Evolutionary conservation across 2,888 invertebrate genomes (phyloP).

Genomic region (Ophioninae sp.): DNA sequence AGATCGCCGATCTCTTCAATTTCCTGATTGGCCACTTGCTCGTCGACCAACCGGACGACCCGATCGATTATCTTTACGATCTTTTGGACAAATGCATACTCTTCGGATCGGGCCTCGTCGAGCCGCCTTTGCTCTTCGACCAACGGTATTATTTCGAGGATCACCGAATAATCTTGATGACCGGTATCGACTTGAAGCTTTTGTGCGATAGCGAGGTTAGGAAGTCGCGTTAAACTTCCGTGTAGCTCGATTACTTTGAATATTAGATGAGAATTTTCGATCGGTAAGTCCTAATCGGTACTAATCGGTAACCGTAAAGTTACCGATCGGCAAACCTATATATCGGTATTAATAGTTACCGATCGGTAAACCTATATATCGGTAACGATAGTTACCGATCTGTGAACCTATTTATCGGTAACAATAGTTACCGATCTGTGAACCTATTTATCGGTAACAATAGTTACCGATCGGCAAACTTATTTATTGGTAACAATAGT

Average conservation of each 20-base stretch:
- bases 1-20: constrained; percentile 81
- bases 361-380: too few relatives aligned
- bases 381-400: too few relatives aligned
- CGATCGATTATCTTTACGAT: constrained; percentile 80
- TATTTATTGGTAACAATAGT: neutral
- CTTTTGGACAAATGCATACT: constrained; percentile 81
- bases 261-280: neutral
- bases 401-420: too few relatives aligned
- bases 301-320: neutral
- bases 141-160: constrained; percentile 66
- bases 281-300: neutral
- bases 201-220: neutral
- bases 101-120: constrained; percentile 80
- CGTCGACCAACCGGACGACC: constrained; percentile 79
- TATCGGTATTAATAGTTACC: too few relatives aligned
- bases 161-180: constrained; percentile 35
- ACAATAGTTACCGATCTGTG: neutral
- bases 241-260: neutral
- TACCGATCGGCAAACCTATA: neutral
- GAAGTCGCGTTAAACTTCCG: neutral
- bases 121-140: constrained; percentile 81
- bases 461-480: neutral
- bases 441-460: too few relatives aligned
- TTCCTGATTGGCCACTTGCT: constrained; percentile 81
- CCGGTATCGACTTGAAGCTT: neutral